Percentiles rank a stretch among this genome's conserved stretches.
These are phyloP conservation scores for Platerodrilus igneus DNA, from an alignment of 2,888 invertebrate genomes.

Conservation along the genomic window DNA sequence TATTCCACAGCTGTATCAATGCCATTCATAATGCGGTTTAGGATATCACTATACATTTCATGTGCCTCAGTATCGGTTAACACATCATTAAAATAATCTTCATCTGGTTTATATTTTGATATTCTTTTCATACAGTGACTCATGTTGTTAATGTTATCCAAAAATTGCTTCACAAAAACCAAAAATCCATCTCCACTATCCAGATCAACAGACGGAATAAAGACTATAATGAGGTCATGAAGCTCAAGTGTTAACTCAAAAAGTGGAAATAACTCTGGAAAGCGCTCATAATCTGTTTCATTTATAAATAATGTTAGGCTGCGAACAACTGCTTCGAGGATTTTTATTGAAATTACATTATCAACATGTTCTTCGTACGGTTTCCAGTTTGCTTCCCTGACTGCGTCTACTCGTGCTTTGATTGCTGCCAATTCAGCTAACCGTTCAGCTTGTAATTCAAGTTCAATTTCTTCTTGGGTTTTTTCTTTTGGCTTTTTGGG, in stretches of 20 bases:
- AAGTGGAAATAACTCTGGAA: constrained; percentile 59
- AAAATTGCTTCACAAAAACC: constrained; percentile 61
- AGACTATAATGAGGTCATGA: constrained; percentile 67
- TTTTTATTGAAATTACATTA: constrained; percentile 54
- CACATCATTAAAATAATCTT: constrained; percentile 50
- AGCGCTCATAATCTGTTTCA: constrained; percentile 56
- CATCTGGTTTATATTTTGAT: background rate
- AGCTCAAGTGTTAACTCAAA: constrained; percentile 74
- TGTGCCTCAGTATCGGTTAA: constrained; percentile 55
- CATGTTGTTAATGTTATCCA: constrained; percentile 75
- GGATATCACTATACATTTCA: constrained; percentile 56
- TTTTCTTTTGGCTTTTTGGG: constrained; percentile 15
- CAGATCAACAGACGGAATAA: constrained; percentile 67
- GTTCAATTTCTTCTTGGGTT: constrained; percentile 21
- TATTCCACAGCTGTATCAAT: constrained; percentile 47
- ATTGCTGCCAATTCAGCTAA: too few species aligned
- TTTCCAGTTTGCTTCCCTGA: constrained; percentile 49
- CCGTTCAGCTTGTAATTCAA: constrained; percentile 22
- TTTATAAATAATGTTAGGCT: constrained; percentile 57
- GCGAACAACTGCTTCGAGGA: constrained; percentile 52
- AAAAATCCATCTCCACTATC: constrained; percentile 64
- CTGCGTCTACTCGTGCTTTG: too few species aligned
- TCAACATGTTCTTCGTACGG: constrained; percentile 64
- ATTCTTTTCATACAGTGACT: constrained; percentile 66
- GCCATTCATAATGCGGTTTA: constrained; percentile 40